These are phyloP conservation scores for Pseudocheirus occidentalis DNA, from an alignment of 2,797 vertebrate species.

Conservation along the genomic window DNA sequence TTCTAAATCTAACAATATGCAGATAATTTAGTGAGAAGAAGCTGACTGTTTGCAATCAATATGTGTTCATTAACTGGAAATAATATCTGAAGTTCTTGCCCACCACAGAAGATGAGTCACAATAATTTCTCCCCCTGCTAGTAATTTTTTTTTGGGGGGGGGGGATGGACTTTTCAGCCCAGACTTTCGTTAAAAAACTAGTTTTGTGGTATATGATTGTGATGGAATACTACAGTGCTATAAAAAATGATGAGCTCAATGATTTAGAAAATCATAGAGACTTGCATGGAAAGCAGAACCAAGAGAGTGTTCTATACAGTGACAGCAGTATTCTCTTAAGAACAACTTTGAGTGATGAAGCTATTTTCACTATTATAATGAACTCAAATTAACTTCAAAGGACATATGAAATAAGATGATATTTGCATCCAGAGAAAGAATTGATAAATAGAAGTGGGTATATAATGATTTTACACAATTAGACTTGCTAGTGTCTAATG, in stretches of 20 bases:
- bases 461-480: neutral
- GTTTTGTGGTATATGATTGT: neutral
- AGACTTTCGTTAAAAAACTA: neutral
- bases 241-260: neutral
- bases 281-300: neutral
- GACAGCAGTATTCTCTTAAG: neutral
- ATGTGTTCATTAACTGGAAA: neutral
- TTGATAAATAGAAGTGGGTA: neutral
- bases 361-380: neutral
- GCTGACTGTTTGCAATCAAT: neutral
- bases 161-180: neutral
- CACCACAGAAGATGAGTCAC: neutral
- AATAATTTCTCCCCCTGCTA: neutral
- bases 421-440: neutral
- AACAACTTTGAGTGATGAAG: neutral
- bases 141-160: neutral
- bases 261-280: neutral
- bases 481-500: neutral
- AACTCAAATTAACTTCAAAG: neutral
- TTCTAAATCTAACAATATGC: neutral
- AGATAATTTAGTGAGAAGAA: neutral
- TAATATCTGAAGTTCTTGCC: neutral
- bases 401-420: neutral
- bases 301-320: neutral
- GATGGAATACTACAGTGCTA: neutral